Evolutionary conservation across 2,888 invertebrate species (phyloP), one percentile per base, ranked within the genome.

Genomic region (Melanargia galathea): DNA sequence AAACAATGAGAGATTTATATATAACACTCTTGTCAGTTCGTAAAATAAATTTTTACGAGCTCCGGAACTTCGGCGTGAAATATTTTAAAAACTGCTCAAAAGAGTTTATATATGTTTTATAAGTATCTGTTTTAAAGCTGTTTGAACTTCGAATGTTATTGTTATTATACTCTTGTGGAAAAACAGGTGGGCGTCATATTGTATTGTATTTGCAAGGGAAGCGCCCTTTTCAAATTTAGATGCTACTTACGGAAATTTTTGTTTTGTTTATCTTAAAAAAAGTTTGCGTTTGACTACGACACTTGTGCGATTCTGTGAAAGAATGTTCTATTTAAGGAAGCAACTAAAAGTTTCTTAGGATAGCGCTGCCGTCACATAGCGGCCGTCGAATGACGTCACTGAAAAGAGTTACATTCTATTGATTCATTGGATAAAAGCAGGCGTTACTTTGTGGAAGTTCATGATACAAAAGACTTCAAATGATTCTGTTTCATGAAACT

Each of bases 11-110:
- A 62, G 55, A 65, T 59, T 38, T 62, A 62, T 55, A 61, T 45
- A 61, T 45, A 38, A 49, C 45, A 55, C 55, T 55, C 58, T 35
- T 45, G 58, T 54, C 54, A 52, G 66, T 22, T 63, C 66, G 49
- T 66, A 66, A 66, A 63, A 63, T 52, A 63, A 49, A 46, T 63
- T 63, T 63, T 66, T 60, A 66, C 57, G 57, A 63, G 40, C 43
- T n/a, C 52, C 33, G 48, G 57, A 57, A 63, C 22, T 49, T 56
- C 49, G 18, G 57, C 33, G 26, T 51, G 40, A 49, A 51, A 51
- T 49, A 57, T 57, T 52, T 58, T 35, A 58, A 40, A 55, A 57
- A 40, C 49, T n/a, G 43, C 52, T 56, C 43, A 43, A 26, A 20
- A 56, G 45, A 56, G 56, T 56, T 56, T 56, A 56, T 56, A 43